Evolutionary conservation across 2,888 invertebrate species (phyloP).

Genomic region (Pseudococcus longispinus): DNA sequence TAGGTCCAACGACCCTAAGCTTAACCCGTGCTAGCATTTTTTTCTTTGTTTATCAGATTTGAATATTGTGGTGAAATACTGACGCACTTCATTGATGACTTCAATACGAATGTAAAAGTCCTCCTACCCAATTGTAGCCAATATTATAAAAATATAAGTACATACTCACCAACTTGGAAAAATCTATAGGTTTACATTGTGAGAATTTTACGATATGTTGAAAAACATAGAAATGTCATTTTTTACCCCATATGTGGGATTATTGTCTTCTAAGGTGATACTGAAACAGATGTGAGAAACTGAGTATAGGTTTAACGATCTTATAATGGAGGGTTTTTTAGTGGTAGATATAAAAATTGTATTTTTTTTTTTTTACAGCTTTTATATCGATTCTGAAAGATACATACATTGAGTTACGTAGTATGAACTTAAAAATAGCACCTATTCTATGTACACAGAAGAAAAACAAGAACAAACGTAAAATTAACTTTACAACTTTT

Average conservation of each 20-base stretch:
- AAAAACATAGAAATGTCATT: background rate
- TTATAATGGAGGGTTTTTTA: background rate
- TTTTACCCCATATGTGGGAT: background rate
- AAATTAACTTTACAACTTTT: background rate
- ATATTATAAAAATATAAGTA: background rate
- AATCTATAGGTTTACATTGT: background rate
- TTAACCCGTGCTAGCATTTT: slow-evolving; percentile 2
- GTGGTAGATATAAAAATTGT: background rate
- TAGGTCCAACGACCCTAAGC: background rate
- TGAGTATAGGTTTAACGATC: background rate
- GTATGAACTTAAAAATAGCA: background rate
- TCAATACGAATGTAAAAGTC: background rate
- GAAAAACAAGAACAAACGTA: background rate
- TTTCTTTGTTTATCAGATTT: slow-evolving; percentile 3
- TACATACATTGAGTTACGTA: background rate
- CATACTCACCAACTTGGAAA: background rate
- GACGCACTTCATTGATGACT: background rate
- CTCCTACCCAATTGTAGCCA: background rate
- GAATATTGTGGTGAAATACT: slow-evolving; percentile 8
- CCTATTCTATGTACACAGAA: background rate
- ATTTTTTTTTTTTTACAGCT: background rate
- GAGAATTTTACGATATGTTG: background rate
- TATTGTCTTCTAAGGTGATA: background rate
- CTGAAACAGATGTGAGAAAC: background rate
- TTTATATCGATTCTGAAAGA: background rate